Evolutionary conservation across 2,888 invertebrate species (phyloP).

Genomic region (Hartigia nigra): DNA sequence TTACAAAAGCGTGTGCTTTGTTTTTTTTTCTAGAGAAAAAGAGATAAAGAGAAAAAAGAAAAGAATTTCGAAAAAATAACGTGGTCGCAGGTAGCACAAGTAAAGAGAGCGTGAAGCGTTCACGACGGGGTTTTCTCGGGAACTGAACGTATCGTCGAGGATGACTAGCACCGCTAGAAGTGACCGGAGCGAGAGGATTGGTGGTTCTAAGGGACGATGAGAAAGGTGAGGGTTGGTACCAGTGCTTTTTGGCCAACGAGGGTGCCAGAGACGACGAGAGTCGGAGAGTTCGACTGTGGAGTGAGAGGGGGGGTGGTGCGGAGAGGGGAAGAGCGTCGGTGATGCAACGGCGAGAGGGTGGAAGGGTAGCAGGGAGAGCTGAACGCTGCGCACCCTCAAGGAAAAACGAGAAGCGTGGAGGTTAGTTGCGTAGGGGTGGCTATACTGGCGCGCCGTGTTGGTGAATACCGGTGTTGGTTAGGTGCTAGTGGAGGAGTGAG

Average conservation of each 20-base stretch:
- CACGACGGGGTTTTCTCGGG: slow-evolving; percentile 51
- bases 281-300: slow-evolving; percentile 9
- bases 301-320: slow-evolving; percentile 3
- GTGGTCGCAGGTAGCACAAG: neutral
- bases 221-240: slow-evolving; percentile 26
- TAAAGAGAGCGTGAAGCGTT: slow-evolving; percentile 27
- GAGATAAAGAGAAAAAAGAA: slow-evolving; percentile 1
- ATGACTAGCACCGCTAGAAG: slow-evolving; percentile 14
- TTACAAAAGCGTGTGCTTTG: neutral
- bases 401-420: slow-evolving; percentile 23
- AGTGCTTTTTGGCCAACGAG: neutral
- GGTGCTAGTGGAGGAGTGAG: neutral
- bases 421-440: neutral
- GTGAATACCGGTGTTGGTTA: neutral
- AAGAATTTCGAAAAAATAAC: neutral
- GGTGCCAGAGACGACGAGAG: neutral
- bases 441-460: neutral
- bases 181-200: slow-evolving; percentile 36
- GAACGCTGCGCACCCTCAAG: slow-evolving; percentile 20
- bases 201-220: slow-evolving; percentile 31
- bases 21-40: neutral
- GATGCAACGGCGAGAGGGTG: slow-evolving; percentile 18
- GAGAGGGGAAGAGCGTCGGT: slow-evolving; percentile 2
- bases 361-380: slow-evolving; percentile 24
- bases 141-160: slow-evolving; percentile 46